A percentile compares a stretch with the other conserved stretches of the same genome.
Conservation (phyloP, 2,113 vertebrate genomes). For the Canis aureus region DNA sequence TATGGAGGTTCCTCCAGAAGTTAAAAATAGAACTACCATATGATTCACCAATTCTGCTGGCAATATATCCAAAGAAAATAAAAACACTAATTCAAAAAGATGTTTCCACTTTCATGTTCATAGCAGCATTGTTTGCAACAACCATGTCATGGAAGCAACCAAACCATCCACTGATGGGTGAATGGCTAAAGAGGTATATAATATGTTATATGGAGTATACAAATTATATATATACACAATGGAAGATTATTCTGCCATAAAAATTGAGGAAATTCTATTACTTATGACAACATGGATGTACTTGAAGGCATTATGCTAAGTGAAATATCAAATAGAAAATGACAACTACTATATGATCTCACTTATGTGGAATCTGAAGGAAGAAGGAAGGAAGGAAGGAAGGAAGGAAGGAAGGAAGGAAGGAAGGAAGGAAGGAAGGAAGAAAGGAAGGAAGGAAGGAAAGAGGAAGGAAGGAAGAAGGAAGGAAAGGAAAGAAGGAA, state of each 20-base stretch:
- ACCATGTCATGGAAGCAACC: neutral
- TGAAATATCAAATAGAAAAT: neutral
- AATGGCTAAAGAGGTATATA: neutral
- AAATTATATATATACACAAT: neutral
- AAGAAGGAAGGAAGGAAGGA: neutral
- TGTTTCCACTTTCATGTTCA: neutral
- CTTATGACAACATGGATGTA: neutral
- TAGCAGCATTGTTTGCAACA: neutral
- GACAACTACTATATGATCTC: neutral
- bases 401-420: too few species aligned
- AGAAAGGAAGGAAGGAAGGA: too few species aligned
- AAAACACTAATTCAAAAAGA: neutral
- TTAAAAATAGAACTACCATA: neutral
- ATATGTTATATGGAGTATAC: too few species aligned
- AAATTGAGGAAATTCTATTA: neutral
- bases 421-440: too few species aligned
- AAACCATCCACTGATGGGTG: neutral
- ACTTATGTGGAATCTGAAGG: neutral
- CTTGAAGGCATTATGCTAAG: neutral
- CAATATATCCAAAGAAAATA: neutral
- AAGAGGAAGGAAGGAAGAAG: too few species aligned
- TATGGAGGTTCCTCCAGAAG: neutral
- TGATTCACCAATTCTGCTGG: neutral
- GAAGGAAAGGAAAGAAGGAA: too few species aligned
- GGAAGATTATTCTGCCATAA: neutral